Evolutionary conservation across 23 tunicate genomes (phyloP), one percentile per base, ranked within the genome.

Genomic region (Aplidium turbinatum): DNA sequence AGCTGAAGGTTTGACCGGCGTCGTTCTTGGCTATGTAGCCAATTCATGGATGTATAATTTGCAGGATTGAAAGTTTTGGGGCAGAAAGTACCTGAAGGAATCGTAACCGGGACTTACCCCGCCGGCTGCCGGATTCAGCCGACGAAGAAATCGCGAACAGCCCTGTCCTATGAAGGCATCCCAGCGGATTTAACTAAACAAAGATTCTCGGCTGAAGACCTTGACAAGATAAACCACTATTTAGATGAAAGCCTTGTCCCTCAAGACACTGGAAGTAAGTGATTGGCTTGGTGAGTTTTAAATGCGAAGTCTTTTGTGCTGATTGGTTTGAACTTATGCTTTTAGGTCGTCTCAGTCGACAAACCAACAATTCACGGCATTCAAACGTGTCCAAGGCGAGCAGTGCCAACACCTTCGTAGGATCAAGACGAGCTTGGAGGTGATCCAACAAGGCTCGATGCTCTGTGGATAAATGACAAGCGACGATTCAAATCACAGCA

Each of bases 211-310:
- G 66, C 87, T 3, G 97, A 91, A 23, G 97, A 91, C 47, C 68
- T 91, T 42, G 97, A 91, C 60, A 91, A 78, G 74, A 91, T 91
- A 46, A 62, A 67, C 39, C 97, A 91, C 42, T 81, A 91, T 55
- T 76, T 91, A 55, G 87, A 84, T 30, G 97, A 91, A 57, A 84
- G 97, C 35, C 73, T 91, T n/a, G 68, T 91, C 20, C 97, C 97
- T 4, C 90, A 78, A 57, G 97, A 91, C 72, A 84, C 97, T 0
- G 97, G 84, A 91, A 91, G 97, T 91, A 78, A 45, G 97, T 65
- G 4, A 16, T 18, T 32, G 16, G 50, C 50, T 11, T 16, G 16
- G 11, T 42, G 11, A 11, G 16, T 9, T 42, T 42, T 42, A 16
- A 9, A 42, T 9, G 16, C 50, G 11, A 16, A 9, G 16, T 11